Evolutionary conservation across 2,888 invertebrate genomes (phyloP), one percentile per base, ranked within the genome.

Genomic region (Himalopsyche tibetana): DNA sequence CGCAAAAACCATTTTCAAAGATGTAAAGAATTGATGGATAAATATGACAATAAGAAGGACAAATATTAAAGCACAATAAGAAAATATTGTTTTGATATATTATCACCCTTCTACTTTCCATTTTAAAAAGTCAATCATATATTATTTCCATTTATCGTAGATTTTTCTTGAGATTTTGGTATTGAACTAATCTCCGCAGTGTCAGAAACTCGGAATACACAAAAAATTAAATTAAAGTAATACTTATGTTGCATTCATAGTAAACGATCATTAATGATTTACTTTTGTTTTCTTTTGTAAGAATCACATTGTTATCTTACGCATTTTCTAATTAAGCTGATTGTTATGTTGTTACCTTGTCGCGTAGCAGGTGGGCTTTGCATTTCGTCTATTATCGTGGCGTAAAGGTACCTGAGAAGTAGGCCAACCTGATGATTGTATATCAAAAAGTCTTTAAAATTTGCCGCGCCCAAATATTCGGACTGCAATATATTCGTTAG

Each of bases 391-490:
- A 63, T 63, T 63, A 63, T 63, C 28, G 28, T 63, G 28, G 63
- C 63, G 63, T 28, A 19, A 63, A 63, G 63, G 63, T 63, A 19
- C 0, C 63, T 63, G 63, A 63, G 63, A 63, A 63, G 63, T 63
- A 19, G 63, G 63, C 11, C 63, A 63, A 15, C 2, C 63, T n/a
- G n/a, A 63, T 63, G 63, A 63, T 63, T 63, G 63, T 63, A 19
- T 63, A 63, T 63, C 63, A 63, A 63, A 63, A 63, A 63, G 63
- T 63, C 63, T 63, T 63, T 63, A 63, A 63, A 63, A 80, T 80
- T 80, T 80, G 80, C 80, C 80, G 80, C 80, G 38, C 80, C 40
- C 42, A 80, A 63, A 63, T 63, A 19, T 63, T 63, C 63, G 63
- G 63, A 63, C 63, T n/a, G 63, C 63, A 63, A 63, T 63, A 63